phyloP scores from a whole-genome alignment of 2,113 vertebrate species.

The Thalassarche chlororhynchos region DNA sequence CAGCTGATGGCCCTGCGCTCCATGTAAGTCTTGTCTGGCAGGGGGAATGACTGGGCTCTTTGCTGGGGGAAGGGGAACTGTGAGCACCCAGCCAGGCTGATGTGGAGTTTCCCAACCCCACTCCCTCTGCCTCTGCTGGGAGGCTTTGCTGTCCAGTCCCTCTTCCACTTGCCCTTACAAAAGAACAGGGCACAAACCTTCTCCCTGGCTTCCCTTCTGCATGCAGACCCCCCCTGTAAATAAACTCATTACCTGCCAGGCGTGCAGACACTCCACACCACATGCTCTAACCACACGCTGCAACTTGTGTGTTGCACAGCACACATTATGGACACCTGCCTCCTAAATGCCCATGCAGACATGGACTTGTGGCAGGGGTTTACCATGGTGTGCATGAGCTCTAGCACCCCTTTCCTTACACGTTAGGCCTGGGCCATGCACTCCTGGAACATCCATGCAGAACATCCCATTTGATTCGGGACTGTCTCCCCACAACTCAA shows the following conservation, averaged over 20 bases:
- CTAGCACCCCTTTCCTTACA: not conserved
- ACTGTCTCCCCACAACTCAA: not conserved
- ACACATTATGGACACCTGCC: rapidly evolving
- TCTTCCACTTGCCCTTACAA: not conserved
- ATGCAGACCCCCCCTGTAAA: not conserved
- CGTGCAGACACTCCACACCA: rapidly evolving
- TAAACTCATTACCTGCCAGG: not conserved
- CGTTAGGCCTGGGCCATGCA: rapidly evolving
- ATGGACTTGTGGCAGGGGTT: not conserved
- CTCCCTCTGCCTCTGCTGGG: not conserved
- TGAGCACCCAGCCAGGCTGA: not conserved
- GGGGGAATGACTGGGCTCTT: not conserved
- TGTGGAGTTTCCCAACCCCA: not conserved
- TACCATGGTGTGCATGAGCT: rapidly evolving
- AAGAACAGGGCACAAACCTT: not conserved
- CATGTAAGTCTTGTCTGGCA: slow-evolving; percentile 80
- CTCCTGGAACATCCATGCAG: not conserved
- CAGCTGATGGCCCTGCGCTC: slow-evolving; percentile 86
- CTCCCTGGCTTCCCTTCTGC: not conserved
- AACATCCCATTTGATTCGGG: not conserved
- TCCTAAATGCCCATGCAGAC: not conserved
- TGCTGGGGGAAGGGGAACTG: not conserved
- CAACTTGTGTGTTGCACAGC: not conserved
- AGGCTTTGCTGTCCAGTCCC: not conserved
- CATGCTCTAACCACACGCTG: rapidly evolving